Evolutionary conservation across 1,140 invertebrate genomes (phyloP).

Genomic region (Monochamus saltuarius): DNA sequence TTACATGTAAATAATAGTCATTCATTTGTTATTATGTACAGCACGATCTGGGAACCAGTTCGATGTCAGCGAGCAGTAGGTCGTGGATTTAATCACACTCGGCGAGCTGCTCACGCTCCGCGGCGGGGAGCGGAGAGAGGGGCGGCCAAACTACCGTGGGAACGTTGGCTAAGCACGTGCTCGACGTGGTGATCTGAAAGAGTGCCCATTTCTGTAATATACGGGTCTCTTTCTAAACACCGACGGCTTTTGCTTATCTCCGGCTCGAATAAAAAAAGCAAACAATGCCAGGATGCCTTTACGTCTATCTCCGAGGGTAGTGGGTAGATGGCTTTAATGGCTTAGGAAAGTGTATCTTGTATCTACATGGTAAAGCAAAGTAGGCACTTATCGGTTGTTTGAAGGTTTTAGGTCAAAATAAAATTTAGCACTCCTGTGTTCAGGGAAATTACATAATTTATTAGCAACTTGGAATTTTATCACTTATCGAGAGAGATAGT

Average conservation of each 20-base stretch:
- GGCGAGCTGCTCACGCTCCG: conserved; percentile 30
- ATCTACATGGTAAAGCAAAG: too few relatives aligned
- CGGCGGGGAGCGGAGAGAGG: conserved; percentile 9
- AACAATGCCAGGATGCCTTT: conserved; percentile 11
- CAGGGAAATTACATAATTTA: too few relatives aligned
- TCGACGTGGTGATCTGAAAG: conserved; percentile 16
- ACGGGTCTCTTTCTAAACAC: background rate
- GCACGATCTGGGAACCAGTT: conserved; percentile 30
- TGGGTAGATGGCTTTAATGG: too few relatives aligned
- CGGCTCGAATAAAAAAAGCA: conserved; percentile 8
- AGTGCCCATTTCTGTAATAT: conserved; percentile 13
- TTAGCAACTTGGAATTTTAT: too few relatives aligned
- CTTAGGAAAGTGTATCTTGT: too few relatives aligned
- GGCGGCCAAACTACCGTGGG: conserved; percentile 34
- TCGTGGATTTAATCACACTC: conserved; percentile 30
- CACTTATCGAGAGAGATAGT: too few relatives aligned
- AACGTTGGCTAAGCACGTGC: conserved; percentile 36
- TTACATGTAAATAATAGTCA: conserved; percentile 35
- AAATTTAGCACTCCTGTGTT: too few relatives aligned
- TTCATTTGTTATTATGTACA: conserved; percentile 34
- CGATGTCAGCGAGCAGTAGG: conserved; percentile 27
- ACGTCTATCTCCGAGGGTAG: too few relatives aligned
- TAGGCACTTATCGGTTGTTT: too few relatives aligned
- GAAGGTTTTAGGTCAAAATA: too few relatives aligned
- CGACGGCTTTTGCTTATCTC: conserved; percentile 3